Evolutionary conservation across 2,888 invertebrate genomes (phyloP).

Genomic region (Nemotelus pantherinus): DNA sequence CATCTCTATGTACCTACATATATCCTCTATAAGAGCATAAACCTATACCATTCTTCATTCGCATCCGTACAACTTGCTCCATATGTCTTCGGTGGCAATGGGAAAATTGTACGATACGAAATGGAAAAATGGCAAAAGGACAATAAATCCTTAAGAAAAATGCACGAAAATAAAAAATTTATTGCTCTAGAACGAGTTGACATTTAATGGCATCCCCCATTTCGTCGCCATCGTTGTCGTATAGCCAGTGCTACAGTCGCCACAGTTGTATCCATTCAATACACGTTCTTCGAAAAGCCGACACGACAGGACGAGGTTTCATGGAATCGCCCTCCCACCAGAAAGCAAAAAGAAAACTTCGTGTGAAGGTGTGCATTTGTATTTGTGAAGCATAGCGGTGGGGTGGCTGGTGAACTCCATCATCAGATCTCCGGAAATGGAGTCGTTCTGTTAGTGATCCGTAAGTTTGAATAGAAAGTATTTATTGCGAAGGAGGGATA

Average conservation of each 20-base stretch:
- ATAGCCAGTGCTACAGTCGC: not conserved
- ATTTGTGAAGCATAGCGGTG: too few species aligned
- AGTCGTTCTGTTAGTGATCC: too few species aligned
- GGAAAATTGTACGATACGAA: conserved; percentile 21
- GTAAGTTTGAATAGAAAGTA: not conserved
- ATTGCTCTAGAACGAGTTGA: conserved; percentile 45
- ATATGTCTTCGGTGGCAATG: not conserved
- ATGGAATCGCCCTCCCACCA: conserved; percentile 17
- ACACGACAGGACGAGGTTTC: conserved; percentile 39
- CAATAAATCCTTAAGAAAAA: conserved; percentile 47
- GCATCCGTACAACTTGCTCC: not conserved
- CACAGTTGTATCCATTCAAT: not conserved
- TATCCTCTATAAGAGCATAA: conserved; percentile 24
- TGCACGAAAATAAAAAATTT: conserved; percentile 47
- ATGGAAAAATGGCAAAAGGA: conserved; percentile 41
- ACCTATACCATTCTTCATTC: not conserved
- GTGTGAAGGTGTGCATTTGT: too few species aligned
- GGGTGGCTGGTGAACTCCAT: too few species aligned
- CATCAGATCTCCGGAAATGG: too few species aligned
- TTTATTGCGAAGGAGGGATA: not conserved
- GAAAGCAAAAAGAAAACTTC: conserved; percentile 27
- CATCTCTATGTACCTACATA: not conserved
- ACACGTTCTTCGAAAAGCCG: conserved; percentile 28
- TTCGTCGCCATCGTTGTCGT: conserved; percentile 9
- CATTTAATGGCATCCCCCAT: conserved; percentile 43